Conservation (phyloP, 35 echinoderm and acorn worm genomes). For the Apostichopus japonicus region DNA sequence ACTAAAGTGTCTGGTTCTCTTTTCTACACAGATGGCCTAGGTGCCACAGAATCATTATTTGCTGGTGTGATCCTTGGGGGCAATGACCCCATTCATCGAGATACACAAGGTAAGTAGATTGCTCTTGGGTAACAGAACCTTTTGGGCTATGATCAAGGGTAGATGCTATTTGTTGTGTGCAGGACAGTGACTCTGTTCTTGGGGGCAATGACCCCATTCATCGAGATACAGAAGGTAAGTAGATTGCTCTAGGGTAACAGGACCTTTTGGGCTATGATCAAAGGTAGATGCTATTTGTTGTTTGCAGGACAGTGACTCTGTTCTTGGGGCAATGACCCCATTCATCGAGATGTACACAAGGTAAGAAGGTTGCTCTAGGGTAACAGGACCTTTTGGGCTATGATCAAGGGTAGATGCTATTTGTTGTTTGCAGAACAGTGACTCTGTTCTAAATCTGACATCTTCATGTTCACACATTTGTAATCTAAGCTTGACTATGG, state of each 20-base stretch:
- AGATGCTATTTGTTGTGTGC: no score
- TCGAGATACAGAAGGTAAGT: not conserved
- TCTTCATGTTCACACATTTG: no score
- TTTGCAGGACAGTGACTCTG: no score
- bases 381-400: not conserved
- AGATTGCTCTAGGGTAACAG: not conserved
- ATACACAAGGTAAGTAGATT: slow-evolving; percentile 1
- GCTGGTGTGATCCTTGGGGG: slow-evolving; percentile 29
- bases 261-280: not conserved
- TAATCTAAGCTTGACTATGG: no score
- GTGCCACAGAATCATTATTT: slow-evolving; percentile 24
- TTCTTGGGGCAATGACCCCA: not conserved
- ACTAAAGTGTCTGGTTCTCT: not conserved
- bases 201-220: not conserved
- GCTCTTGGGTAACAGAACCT: not conserved
- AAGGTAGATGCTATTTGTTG: no score
- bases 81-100: not conserved
- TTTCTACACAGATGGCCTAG: slow-evolving; percentile 16
- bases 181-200: not conserved
- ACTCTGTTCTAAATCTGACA: no score
- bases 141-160: not conserved
- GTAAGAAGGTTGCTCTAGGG: not conserved
- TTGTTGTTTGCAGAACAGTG: no score
- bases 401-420: no score
- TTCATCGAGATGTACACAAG: not conserved